These are phyloP conservation scores for Motacilla tschutschensis DNA, from an alignment of 2,113 vertebrate species.

Conservation along the genomic window DNA sequence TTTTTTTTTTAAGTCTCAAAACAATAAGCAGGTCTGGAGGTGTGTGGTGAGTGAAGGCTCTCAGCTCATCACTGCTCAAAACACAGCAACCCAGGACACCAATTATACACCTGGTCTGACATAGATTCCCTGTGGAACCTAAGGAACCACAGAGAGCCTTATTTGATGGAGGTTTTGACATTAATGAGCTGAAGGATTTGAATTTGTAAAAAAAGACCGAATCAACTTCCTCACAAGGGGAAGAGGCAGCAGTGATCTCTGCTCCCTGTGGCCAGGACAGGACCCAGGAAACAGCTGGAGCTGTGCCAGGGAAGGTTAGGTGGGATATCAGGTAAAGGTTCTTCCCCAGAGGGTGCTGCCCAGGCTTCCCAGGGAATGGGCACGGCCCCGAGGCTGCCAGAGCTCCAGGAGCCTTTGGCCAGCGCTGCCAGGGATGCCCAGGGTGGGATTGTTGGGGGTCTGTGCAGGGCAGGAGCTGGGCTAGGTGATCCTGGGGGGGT, in stretches of 20 bases:
- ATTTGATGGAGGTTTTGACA: not conserved
- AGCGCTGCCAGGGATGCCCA: fast-evolving
- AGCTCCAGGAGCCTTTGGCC: not conserved
- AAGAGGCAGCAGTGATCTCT: not conserved
- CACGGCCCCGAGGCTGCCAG: not conserved
- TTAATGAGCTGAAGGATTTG: not conserved
- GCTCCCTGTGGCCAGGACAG: not conserved
- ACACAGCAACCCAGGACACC: not conserved
- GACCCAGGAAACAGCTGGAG: fast-evolving
- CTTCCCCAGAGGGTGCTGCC: not conserved
- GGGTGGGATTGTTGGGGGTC: not conserved
- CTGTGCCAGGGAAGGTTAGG: fast-evolving
- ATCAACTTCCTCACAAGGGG: not conserved
- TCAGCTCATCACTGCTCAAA: not conserved
- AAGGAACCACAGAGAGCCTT: not conserved
- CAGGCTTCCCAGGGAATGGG: not conserved
- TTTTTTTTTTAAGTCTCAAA: not conserved
- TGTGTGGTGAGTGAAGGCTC: not conserved
- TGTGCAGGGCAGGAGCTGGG: not conserved
- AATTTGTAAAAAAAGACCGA: not conserved
- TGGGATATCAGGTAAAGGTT: fast-evolving
- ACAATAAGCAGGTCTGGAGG: not conserved
- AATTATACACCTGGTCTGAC: not conserved
- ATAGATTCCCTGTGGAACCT: not conserved
- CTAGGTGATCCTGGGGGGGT: fast-evolving